Evolutionary conservation across 1,140 invertebrate genomes (phyloP), one percentile per base, ranked within the genome.

Genomic region (Homalodisca vitripennis): DNA sequence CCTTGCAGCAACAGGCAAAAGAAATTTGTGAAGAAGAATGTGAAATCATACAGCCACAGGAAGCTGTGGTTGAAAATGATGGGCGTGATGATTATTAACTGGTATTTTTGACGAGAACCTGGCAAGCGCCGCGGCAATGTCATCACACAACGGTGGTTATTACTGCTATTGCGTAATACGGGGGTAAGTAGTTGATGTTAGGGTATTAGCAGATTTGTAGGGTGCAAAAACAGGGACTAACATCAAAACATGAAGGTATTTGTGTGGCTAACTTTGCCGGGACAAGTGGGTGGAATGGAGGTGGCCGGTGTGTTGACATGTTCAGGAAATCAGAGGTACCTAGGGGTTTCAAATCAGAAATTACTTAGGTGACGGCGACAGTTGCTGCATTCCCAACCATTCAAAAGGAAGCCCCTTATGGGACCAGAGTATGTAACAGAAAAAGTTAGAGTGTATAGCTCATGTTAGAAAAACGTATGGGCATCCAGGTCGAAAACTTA

Each of bases 311-410:
- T 26, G 64, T 53, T 13, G 55, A 48, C 20, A 70, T 70, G 29
- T 70, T 68, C 22, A 29, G 66, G 30, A 20, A 20, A 20, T 68
- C 29, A 20, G 32, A 13, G 31, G 20, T 13, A 53, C 12, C 20
- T 31, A 29, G 30, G n/a, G 30, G 32, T 68, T 13, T 68, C 24
- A 24, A 63, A 68, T 68, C 53, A 31, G 29, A 30, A 27, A 70
- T 24, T 70, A 68, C 34, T 51, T 68, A 68, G 69, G 63, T 51
- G 69, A 70, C 64, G 69, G 69, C 17, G 69, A 70, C 27, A 62
- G 22, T n/a, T 27, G 57, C 57, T 62, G 20, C 57, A n/a, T 62
- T 62, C 29, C 27, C 57, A 27, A 27, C 57, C 30, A 13, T 62
- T 24, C 13, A 13, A 27, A 13, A 30, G 29, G 22, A 22, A 24